phyloP scores from a whole-genome alignment of 2,113 vertebrate genomes.

The Dasyornis broadbenti region DNA sequence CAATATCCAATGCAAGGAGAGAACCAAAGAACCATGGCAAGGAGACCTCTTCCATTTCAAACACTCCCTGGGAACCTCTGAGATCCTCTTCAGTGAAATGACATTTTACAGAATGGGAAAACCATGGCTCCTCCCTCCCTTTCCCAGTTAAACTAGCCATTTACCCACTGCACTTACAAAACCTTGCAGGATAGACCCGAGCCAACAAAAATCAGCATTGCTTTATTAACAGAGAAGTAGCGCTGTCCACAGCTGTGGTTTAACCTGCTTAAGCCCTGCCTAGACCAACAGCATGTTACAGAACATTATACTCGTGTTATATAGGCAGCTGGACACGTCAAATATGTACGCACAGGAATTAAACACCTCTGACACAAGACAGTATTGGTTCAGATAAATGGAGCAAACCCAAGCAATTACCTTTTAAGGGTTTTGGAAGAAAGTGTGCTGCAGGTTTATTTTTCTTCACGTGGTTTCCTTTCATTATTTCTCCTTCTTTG shows the following conservation, averaged over 20 bases:
- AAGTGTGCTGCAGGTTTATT: slow-evolving; percentile 98
- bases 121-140: background rate
- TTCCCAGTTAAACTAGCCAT: background rate
- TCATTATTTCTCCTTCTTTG: slow-evolving; percentile 99
- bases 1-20: accelerated
- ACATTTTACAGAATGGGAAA: background rate
- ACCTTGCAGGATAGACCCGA: background rate
- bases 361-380: background rate
- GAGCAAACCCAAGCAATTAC: slow-evolving; percentile 63
- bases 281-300: background rate
- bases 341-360: background rate
- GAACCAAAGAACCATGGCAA: background rate
- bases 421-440: slow-evolving; percentile 98
- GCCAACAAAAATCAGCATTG: background rate
- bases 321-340: background rate
- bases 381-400: background rate
- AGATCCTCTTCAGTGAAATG: background rate
- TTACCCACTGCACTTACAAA: background rate
- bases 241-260: background rate
- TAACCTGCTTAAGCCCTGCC: background rate
- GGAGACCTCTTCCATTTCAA: background rate
- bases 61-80: background rate
- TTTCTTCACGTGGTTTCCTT: slow-evolving; percentile 99
- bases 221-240: background rate
- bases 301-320: background rate